Conservation (phyloP, 2,888 invertebrate genomes). For the Drosophila rubida region DNA sequence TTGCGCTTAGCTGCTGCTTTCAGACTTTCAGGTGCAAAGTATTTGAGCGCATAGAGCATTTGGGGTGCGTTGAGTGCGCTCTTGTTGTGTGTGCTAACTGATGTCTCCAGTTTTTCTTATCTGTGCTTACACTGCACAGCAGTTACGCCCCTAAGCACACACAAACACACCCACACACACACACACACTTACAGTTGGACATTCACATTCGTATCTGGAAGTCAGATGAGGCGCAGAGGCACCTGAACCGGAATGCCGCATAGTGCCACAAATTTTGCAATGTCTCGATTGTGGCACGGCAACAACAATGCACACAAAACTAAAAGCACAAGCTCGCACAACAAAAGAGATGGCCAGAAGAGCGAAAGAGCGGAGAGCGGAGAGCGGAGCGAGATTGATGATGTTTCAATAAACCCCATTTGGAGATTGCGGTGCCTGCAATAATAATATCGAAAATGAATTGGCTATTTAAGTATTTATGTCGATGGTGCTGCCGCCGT, state of each 20-base stretch:
- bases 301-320: conserved; percentile 14
- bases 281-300: conserved; percentile 29
- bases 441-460: conserved; percentile 67
- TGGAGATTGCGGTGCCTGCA: conserved; percentile 55
- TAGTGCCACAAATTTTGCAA: conserved; percentile 23
- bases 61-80: background rate
- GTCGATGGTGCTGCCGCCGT: background rate
- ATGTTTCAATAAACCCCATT: conserved; percentile 70
- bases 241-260: conserved; percentile 11
- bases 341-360: background rate
- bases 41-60: too few species aligned
- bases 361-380: background rate
- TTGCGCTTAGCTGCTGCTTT: background rate
- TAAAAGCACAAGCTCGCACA: conserved; percentile 12
- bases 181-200: background rate
- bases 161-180: conserved; percentile 7
- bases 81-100: background rate
- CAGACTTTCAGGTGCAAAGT: background rate
- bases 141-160: conserved; percentile 16
- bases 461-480: conserved; percentile 53
- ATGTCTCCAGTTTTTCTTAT: conserved; percentile 18
- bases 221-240: background rate
- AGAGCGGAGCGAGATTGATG: conserved; percentile 60
- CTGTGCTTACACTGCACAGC: conserved; percentile 27
- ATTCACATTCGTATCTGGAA: background rate